phyloP scores from a whole-genome alignment of 2,888 invertebrate genomes.

The Chorisops tibialis region DNA sequence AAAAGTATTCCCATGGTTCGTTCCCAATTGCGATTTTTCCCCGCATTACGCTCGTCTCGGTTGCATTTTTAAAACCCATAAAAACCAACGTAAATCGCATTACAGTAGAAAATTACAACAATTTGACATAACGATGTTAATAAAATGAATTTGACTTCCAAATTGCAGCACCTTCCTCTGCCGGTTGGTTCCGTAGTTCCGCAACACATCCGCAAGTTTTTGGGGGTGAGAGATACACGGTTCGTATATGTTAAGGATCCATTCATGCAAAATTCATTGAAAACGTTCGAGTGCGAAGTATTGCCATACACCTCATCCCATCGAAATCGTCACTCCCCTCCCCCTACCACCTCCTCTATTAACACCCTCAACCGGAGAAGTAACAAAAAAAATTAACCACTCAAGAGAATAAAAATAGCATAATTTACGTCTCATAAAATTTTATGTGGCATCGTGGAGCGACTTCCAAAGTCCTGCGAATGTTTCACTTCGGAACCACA shows the following conservation, averaged over 20 bases:
- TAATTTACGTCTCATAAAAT: constrained; percentile 16
- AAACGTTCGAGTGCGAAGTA: constrained; percentile 13
- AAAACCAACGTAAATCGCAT: constrained; percentile 22
- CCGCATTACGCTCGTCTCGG: background rate
- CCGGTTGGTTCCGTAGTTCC: background rate
- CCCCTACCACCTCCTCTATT: background rate
- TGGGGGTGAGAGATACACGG: background rate
- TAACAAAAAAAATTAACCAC: constrained; percentile 14
- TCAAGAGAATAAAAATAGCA: constrained; percentile 18
- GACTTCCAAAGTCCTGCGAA: background rate
- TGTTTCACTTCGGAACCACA: too few relatives aligned
- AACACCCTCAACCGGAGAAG: background rate
- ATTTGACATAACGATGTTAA: constrained; percentile 18
- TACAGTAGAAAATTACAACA: constrained; percentile 20
- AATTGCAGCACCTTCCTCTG: constrained; percentile 7
- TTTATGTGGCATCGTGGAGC: constrained; percentile 13
- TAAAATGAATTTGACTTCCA: constrained; percentile 26
- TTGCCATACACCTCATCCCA: background rate
- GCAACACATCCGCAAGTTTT: background rate
- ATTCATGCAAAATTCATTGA: background rate
- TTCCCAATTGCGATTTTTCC: constrained; percentile 9
- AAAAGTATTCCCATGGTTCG: background rate
- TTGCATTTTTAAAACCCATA: constrained; percentile 22
- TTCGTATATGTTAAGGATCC: background rate
- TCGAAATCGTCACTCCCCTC: too few relatives aligned